Evolutionary conservation across 2,888 invertebrate genomes (phyloP), one percentile per base, ranked within the genome.

Genomic region (Habrosyne pyritoides): DNA sequence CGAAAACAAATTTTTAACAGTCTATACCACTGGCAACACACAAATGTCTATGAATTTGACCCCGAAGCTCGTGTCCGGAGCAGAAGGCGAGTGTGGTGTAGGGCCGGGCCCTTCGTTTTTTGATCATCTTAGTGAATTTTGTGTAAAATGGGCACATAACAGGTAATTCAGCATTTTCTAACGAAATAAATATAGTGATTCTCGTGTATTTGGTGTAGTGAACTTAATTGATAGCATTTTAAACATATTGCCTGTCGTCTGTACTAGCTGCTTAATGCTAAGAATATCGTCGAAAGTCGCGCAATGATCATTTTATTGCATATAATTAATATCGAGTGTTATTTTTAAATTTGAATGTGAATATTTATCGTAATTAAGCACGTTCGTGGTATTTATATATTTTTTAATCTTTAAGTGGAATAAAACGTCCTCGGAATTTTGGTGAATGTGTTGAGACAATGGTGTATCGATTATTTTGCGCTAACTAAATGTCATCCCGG

Each of bases 381-480:
- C 61, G 65, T 63, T 69, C 63, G 61, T 53, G 61, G 62, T 62
- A 72, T 64, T 59, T 60, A 67, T 64, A 70, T 63, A 63, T 66
- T 69, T 63, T 65, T 66, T 69, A 73, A 50, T 50, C 50, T 50
- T 18, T 50, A 21, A 73, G 73, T 79, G 78, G 70, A 75, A 74
- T 77, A 73, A 73, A 71, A 83, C 76, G 75, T 83, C 73, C 76
- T 85, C 79, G 72, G 75, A 77, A 82, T 86, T 88, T 89, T 77
- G 77, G 89, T 88, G 86, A 86, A 88, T 86, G 86, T 90, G 89
- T 84, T 88, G 84, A 90, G 90, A 91, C 91, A 91, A 91, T 91
- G 91, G 91, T 91, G 87, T 92, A 92, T 92, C 90, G 92, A 92
- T 92, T 92, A 91, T 91, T 92, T 91, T 91, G 86, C 87, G 88